Evolutionary conservation across 37 sponge, comb jelly and placozoan species (phyloP), one percentile per base, ranked within the genome.

Genomic region (Mnemiopsis leidyi): DNA sequence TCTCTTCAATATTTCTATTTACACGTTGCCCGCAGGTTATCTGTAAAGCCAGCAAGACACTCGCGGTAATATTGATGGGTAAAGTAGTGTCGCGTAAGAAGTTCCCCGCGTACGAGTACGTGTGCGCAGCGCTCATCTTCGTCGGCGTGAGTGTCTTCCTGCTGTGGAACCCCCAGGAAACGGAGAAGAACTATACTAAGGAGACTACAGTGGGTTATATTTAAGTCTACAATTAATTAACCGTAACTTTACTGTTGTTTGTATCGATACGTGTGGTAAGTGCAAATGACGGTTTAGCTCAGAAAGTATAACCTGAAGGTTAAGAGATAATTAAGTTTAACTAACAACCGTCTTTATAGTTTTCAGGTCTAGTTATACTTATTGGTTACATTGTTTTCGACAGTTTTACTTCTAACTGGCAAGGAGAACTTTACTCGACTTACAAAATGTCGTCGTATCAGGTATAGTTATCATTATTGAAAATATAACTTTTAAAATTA

Each of bases 381-480:
- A 23, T 94, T 23, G 97, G 97, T 24, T 98, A 98, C 93, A 95
- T 98, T 95, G 82, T 40, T 31, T 97, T 98, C 79, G 99, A 98
- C 79, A 96, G 97, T 69, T 98, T 98, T 93, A 98, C 97, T 5
- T 96, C 97, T 9, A 98, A 97, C 88, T 98, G 99, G 99, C 99
- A 98, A 94, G 94, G 94, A 26, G 94, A 97, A 83, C 39, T 98
- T 0, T 98, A 95, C 75, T 39, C 23, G 1, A 93, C 94, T 26
- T 96, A 98, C 95, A 97, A 35, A 32, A 92, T 92, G 93, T 92
- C 93, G 69, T 85, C 90, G 0, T 85, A 85, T 29, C 90, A 85
- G 48, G 90, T 85, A 40, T 23, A n/a, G n/a, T n/a, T n/a, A n/a
- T n/a, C n/a, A n/a, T n/a, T n/a, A n/a, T n/a, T n/a, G n/a, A n/a